Conservation (phyloP, 2,888 invertebrate species). For the Patella pellucida region DNA sequence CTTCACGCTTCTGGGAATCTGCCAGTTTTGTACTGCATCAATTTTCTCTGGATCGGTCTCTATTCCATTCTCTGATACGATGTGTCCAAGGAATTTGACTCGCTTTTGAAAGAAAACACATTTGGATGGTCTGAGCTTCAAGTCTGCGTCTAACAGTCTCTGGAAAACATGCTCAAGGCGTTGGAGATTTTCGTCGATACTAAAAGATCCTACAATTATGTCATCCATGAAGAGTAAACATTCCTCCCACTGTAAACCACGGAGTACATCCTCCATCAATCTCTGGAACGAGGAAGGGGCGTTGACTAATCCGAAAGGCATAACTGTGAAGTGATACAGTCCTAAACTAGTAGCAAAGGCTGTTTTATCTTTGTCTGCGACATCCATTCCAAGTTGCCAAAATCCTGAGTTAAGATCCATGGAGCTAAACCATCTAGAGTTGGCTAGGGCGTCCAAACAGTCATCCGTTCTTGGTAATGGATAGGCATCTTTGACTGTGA, state of each 20-base stretch:
- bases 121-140: conserved; percentile 39
- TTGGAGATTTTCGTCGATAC: conserved; percentile 22
- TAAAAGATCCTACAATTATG: conserved; percentile 28
- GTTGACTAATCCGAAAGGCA: conserved; percentile 42
- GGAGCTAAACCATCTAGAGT: conserved; percentile 18
- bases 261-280: conserved; percentile 38
- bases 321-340: background rate
- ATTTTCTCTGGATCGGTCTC: conserved; percentile 33
- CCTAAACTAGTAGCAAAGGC: background rate
- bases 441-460: conserved; percentile 28
- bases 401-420: conserved; percentile 22
- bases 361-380: background rate
- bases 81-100: conserved; percentile 35
- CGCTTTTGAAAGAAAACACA: conserved; percentile 32
- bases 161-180: conserved; percentile 29
- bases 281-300: conserved; percentile 44
- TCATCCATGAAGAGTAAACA: conserved; percentile 40
- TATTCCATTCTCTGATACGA: conserved; percentile 31
- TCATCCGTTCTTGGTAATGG: conserved; percentile 27
- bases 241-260: conserved; percentile 31
- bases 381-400: conserved; percentile 19
- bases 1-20: conserved; percentile 22
- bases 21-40: conserved; percentile 29
- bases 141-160: conserved; percentile 26
- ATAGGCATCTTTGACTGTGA: conserved; percentile 24